Evolutionary conservation across 2,888 invertebrate genomes (phyloP), one percentile per base, ranked within the genome.

Genomic region (Epirrhoe alternata): DNA sequence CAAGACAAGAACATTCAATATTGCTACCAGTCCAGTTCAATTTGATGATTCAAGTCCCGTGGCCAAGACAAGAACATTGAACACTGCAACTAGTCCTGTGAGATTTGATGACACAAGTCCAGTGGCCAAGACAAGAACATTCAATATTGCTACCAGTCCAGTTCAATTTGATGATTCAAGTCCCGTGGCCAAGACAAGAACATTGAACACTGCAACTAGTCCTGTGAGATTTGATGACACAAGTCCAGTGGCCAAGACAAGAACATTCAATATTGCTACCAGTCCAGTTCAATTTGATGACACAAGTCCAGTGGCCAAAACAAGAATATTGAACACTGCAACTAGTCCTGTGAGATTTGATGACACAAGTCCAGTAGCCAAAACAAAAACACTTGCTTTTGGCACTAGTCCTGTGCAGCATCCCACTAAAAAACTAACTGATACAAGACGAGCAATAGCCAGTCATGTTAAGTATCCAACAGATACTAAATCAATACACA

Each of bases 141-240:
- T 33, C 24, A 45, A 52, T 7, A 45, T 17, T 12, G 10, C 30
- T 1, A 49, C 6, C 33, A 53, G 53, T 10, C 54, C 33, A 45
- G 33, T 38, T 10, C 8, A 12, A 38, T 38, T 49, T 17, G 16
- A 14, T 16, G 53, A 31, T 6, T 6, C 12, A 31, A 51, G n/a
- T 50, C 33, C 3, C n/a, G 8, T 14, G 5, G 8, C 10, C 24
- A 47, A 54, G 16, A 10, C 14, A 10, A 38, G 10, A 8, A 53
- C 52, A 17, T 47, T 51, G 17, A 57, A 64, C 53, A 54, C 53
- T 16, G 58, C 62, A 49, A 67, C 63, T 55, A 74, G 71, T 67
- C 72, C 74, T 16, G 51, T 72, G 6, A 56, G 60, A 17, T 30
- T 55, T 61, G 38, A 58, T 33, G 42, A 61, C 0, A 30, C 24